Base-by-base conservation (phyloP, 1,140 invertebrate species). In the Drosophila kurseongensis region DNA sequence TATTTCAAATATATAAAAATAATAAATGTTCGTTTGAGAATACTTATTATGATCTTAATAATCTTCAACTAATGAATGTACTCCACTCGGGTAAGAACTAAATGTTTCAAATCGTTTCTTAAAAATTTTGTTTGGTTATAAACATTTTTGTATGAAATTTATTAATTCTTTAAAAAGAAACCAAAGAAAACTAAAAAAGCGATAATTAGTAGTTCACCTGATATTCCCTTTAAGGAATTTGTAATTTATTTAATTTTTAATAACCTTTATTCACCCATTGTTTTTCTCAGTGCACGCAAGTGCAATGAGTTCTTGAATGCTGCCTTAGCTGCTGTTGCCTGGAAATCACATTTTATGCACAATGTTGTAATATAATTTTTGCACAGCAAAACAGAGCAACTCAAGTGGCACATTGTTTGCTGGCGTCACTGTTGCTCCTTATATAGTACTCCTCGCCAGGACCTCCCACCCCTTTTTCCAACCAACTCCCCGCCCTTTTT, bases 301-400 rank as follows among this genome's bases (percentile, higher is more conserved):
- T 63, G 57, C 82, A 66, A 57, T 51, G 60, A 50, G 63, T 72
- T 45, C 75, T 83, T 76, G 75, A 78, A 81, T 62, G 69, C 62
- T 78, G 69, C 36, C 32, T 63, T 40, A 38, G 47, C 61, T 69
- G 51, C 42, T 68, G 18, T 41, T 48, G 65, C 82, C 78, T 79
- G 83, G 75, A 86, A 88, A 88, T 86, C 79, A 79, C 75, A 86
- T 82, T 86, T 88, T 88, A 86, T 86, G 82, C 80, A 88, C 84
- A 88, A 88, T 86, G 83, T 86, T 88, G 83, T 83, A 86, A 86
- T 83, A 86, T 88, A 86, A 86, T 88, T 86, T 86, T 85, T 86
- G 67, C 78, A 61, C 81, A 86, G 78, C 71, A 65, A 73, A 82
- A 85, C 82, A 85, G 75, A 74, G 82, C 82, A 76, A 71, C 75